A percentile compares a stretch with the other conserved stretches of the same genome.
Evolutionary conservation across 2,113 vertebrate genomes (phyloP).

Genomic region (Alethe castanea): DNA sequence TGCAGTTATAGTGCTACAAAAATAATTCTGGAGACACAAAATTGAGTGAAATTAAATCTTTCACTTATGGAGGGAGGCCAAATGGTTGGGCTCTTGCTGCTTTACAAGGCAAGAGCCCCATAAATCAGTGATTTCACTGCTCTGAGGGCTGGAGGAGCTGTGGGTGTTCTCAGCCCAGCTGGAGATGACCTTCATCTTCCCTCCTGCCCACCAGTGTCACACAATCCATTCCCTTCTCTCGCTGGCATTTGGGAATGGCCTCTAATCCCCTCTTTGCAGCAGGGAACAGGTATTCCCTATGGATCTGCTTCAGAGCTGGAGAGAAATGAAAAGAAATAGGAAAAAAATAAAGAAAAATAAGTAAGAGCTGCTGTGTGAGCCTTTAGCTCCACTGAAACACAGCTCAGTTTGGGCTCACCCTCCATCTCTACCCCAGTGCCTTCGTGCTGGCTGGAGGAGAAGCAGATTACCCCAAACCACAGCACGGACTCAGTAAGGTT

Average conservation of each 20-base stretch:
- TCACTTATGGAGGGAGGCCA: not conserved
- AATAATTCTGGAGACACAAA: slow-evolving; percentile 40
- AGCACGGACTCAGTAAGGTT: fast-evolving
- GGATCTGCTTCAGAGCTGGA: not conserved
- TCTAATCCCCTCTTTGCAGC: not conserved
- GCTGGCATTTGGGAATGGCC: not conserved
- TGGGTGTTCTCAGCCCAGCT: not conserved
- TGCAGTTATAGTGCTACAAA: slow-evolving; percentile 24
- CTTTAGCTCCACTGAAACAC: not conserved
- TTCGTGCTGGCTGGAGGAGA: not conserved
- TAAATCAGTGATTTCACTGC: slow-evolving; percentile 10
- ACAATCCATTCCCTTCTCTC: not conserved
- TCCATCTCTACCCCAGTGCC: not conserved
- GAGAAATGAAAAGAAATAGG: not conserved
- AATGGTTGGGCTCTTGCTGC: not conserved
- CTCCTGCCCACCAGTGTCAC: not conserved
- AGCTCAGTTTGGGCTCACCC: not conserved
- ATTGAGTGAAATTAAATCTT: slow-evolving; percentile 46
- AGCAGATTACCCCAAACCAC: not conserved
- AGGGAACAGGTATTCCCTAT: not conserved
- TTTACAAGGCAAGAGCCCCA: not conserved
- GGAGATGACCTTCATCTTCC: not conserved
- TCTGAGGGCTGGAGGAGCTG: not conserved
- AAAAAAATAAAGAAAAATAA: not conserved
- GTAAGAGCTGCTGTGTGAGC: not conserved